Conservation (phyloP, 2,797 vertebrate genomes). For the Bovichtus diacanthus region DNA sequence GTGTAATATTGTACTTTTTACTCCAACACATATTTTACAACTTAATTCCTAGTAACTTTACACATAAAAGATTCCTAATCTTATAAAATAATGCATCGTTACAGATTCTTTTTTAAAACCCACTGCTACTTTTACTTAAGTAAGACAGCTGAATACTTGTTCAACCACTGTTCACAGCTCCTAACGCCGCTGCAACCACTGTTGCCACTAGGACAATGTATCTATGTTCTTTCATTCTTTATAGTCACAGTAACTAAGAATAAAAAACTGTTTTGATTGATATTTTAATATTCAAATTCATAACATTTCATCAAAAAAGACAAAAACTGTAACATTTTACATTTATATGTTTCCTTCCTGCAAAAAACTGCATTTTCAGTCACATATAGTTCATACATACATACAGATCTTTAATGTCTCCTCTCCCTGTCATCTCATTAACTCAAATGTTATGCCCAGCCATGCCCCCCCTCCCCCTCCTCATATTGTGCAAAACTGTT, state of each 20-base stretch:
- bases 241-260: neutral
- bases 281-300: neutral
- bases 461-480: slow-evolving; percentile 34
- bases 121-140: too few species aligned
- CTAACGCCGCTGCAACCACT: too few species aligned
- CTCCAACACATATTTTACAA: too few species aligned
- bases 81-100: neutral
- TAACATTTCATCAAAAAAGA: neutral
- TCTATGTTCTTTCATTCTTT: neutral
- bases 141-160: too few species aligned
- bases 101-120: too few species aligned
- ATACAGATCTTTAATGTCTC: slow-evolving; percentile 43
- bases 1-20: neutral
- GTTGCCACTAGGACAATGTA: too few species aligned
- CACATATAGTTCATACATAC: neutral
- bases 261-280: neutral
- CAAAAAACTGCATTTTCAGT: neutral
- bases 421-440: slow-evolving; percentile 52
- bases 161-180: too few species aligned
- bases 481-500: slow-evolving; percentile 50
- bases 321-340: neutral
- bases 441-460: slow-evolving; percentile 49
- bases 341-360: neutral
- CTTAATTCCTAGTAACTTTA: too few species aligned
- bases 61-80: neutral